Base-by-base conservation (phyloP, 2,797 vertebrate species). In the Crenuchus spilurus region DNA sequence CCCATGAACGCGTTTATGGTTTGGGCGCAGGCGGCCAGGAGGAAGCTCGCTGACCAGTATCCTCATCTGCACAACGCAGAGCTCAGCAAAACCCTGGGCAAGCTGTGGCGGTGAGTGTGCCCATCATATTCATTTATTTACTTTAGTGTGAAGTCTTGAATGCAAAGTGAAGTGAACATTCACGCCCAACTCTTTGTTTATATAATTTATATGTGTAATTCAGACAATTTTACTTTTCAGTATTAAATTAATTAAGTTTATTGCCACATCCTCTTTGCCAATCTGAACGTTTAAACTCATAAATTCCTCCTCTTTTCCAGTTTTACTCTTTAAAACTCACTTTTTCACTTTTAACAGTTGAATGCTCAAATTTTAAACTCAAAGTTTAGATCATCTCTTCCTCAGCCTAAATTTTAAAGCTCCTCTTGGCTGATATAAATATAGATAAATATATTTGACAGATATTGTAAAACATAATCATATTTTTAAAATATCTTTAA, bases 51-150 rank as follows among this genome's bases (percentile, higher is more conserved):
- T 2, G 95, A 97, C 81, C 96, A 98, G 88, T 97, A 97, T 82
- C 96, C 96, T 31, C 96, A 98, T 87, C 94, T 98, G 70, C 96
- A 98, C 91, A 98, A 98, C 82, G 96, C 96, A 0, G 96, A 97
- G 67, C 95, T 98, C 79, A 98, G 96, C 94, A 98, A 98, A 90
- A 98, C 96, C 1, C 92, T 98, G 79, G 96, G 96, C 20, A 97
- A 96, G 76, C 92, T 98, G 60, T 98, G 96, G 96, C 94, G 95
- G 95, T 96, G 84, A 95, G 93, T 85, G 4, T 51, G 2, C 10
- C n/a, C 2, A 49, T n/a, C n/a, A n/a, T n/a, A n/a, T 57, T 69
- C 10, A 0, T 14, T 8, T 11, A 49, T 0, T 33, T 8, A 31
- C 33, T 49, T 46, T 48, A 1, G 0, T 41, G 5, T 4, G 4